These are phyloP conservation scores for Epicauta chinensis DNA, from an alignment of 1,140 invertebrate species.

Conservation along the genomic window DNA sequence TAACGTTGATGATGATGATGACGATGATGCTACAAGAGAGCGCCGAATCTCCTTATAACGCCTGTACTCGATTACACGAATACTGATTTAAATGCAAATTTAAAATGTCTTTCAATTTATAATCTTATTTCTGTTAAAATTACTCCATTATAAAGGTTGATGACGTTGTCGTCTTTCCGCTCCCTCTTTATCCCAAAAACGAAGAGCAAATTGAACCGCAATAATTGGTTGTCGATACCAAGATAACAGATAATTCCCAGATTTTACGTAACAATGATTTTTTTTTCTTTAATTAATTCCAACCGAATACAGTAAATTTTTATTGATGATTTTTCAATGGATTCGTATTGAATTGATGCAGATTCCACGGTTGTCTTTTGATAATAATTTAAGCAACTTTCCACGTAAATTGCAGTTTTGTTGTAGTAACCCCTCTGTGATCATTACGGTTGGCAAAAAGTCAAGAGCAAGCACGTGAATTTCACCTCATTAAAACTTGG, in stretches of 20 bases:
- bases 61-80: constrained; percentile 37
- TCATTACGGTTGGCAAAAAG: constrained; percentile 1
- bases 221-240: constrained; percentile 25
- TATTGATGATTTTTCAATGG: too few relatives aligned
- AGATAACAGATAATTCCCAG: constrained; percentile 19
- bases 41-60: constrained; percentile 12
- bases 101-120: constrained; percentile 43
- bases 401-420: constrained; percentile 4
- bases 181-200: not conserved
- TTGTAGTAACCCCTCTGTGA: not conserved
- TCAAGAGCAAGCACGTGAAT: not conserved
- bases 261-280: constrained; percentile 6
- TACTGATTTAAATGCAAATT: constrained; percentile 42
- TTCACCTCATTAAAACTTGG: constrained; percentile 7
- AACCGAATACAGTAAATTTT: too few relatives aligned
- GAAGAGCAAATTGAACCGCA: constrained; percentile 8
- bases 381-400: constrained; percentile 4
- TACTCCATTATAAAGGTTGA: constrained; percentile 39
- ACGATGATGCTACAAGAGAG: not conserved
- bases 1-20: too few relatives aligned
- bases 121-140: constrained; percentile 42
- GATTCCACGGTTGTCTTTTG: too few relatives aligned
- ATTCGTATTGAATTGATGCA: too few relatives aligned
- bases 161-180: constrained; percentile 24
- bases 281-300: too few relatives aligned